Evolutionary conservation across 1,140 invertebrate genomes (phyloP).

Genomic region (Melanaphis sacchari): DNA sequence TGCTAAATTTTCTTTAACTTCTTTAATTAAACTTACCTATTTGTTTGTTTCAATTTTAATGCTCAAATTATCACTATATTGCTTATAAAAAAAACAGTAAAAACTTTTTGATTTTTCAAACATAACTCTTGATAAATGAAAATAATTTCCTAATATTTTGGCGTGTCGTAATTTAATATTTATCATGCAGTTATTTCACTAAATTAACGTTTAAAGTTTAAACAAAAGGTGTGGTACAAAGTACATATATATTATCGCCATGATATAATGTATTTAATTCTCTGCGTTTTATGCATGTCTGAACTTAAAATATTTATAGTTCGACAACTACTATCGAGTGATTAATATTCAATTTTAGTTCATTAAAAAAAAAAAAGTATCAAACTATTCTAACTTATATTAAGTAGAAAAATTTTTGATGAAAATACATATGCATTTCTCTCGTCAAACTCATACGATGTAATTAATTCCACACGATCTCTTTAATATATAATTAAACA

Average conservation of each 20-base stretch:
- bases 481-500: no score
- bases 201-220: constrained; percentile 35
- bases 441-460: neutral
- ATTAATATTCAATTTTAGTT: constrained; percentile 11
- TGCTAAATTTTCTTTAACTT: neutral
- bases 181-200: neutral
- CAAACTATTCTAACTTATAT: neutral
- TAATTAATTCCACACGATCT: neutral
- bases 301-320: constrained; percentile 11
- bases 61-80: neutral
- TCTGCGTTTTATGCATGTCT: neutral
- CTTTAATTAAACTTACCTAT: neutral
- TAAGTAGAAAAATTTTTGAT: neutral
- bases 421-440: neutral
- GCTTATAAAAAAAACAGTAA: neutral
- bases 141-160: neutral
- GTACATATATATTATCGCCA: neutral
- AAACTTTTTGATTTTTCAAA: neutral
- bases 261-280: neutral
- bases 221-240: neutral
- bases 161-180: neutral
- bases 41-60: neutral
- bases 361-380: neutral
- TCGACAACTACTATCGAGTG: neutral
- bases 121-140: neutral